These are phyloP conservation scores for Smittia aterrima DNA, from an alignment of 2,888 invertebrate species.

Conservation along the genomic window DNA sequence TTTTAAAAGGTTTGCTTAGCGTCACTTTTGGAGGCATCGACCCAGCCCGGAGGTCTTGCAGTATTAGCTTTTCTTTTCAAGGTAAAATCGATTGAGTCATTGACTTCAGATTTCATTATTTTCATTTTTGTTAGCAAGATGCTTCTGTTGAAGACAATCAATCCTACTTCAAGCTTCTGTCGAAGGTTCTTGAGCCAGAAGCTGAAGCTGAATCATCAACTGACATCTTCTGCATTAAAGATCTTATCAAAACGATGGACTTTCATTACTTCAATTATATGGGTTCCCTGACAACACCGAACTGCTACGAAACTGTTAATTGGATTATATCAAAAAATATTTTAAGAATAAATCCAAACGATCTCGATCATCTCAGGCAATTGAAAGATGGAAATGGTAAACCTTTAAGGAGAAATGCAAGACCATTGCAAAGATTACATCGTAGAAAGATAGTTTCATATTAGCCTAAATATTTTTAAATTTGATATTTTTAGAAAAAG, in stretches of 20 bases:
- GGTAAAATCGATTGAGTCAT: background rate
- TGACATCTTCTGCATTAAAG: background rate
- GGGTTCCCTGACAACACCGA: conserved; percentile 28
- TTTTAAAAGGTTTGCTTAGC: background rate
- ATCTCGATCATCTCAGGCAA: conserved; percentile 16
- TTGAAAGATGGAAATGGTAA: conserved; percentile 9
- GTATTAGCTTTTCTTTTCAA: conserved; percentile 26
- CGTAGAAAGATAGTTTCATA: background rate
- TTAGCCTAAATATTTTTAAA: too few relatives aligned
- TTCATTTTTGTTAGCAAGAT: background rate
- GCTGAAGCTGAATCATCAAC: background rate
- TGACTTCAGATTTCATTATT: background rate
- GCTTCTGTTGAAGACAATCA: background rate
- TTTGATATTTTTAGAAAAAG: too few relatives aligned
- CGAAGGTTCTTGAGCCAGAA: background rate
- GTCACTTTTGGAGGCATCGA: background rate
- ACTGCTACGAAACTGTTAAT: conserved; percentile 21
- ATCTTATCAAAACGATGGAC: background rate
- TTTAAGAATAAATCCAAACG: background rate
- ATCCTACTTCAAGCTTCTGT: background rate
- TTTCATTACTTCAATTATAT: conserved; percentile 2
- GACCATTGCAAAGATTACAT: conserved; percentile 14
- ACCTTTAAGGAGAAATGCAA: background rate
- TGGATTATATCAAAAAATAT: conserved; percentile 18
- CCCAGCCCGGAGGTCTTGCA: background rate